phyloP scores from a whole-genome alignment of 2,888 invertebrate genomes.

The Trachelus tabidus region DNA sequence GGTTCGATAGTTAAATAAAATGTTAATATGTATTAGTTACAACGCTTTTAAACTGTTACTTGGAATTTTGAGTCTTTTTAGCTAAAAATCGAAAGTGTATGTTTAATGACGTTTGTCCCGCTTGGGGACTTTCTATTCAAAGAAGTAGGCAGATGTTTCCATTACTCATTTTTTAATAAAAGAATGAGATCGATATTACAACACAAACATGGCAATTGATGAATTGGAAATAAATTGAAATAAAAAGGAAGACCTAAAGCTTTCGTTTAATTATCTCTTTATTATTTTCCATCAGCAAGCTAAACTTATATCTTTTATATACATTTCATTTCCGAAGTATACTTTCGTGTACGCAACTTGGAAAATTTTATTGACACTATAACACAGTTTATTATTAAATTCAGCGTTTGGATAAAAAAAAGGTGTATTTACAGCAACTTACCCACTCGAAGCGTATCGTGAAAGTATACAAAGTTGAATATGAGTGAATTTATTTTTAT shows the following conservation, averaged over 20 bases:
- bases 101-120: background rate
- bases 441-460: background rate
- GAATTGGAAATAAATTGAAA: background rate
- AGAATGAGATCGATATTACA: background rate
- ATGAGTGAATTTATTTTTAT: background rate
- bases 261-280: background rate
- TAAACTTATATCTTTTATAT: background rate
- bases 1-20: background rate
- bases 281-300: background rate
- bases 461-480: background rate
- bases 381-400: background rate
- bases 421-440: background rate
- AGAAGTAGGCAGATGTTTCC: background rate
- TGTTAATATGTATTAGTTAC: background rate
- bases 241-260: background rate
- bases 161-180: background rate
- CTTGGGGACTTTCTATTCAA: background rate
- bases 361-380: background rate
- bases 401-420: background rate
- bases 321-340: background rate
- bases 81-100: background rate
- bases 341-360: background rate
- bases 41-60: background rate
- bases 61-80: background rate
- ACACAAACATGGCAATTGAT: background rate